Conservation (phyloP, 2,113 vertebrate species). For the Neotoma lepida region DNA sequence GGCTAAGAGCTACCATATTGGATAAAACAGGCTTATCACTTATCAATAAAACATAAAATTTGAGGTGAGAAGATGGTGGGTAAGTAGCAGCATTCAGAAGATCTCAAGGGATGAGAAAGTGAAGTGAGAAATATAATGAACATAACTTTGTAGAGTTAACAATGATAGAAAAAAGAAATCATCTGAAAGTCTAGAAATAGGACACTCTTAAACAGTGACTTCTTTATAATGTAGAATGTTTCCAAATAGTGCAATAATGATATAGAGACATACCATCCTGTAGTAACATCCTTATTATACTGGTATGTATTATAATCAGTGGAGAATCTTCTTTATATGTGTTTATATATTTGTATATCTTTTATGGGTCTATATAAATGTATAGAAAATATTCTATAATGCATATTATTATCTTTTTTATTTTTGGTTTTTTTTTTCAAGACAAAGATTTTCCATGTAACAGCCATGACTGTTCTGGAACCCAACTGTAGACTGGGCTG, state of each 20-base stretch:
- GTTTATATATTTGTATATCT: neutral
- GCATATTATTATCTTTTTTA: conserved; percentile 7
- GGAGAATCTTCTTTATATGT: neutral
- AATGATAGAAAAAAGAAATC: conserved; percentile 3
- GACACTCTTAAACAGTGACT: neutral
- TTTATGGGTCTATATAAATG: neutral
- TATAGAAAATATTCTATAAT: neutral
- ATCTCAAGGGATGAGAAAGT: neutral
- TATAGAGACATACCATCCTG: neutral
- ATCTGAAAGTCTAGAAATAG: neutral
- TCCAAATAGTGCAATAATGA: neutral
- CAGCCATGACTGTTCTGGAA: no score
- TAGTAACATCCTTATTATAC: neutral
- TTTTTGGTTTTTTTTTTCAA: no score
- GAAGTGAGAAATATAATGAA: neutral
- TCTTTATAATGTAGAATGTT: neutral
- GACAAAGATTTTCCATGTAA: no score
- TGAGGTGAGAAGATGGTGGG: neutral
- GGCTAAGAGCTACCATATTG: neutral
- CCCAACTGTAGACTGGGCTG: no score
- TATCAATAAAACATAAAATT: neutral
- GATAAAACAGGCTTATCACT: neutral
- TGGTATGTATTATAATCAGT: neutral
- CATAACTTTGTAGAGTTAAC: neutral
- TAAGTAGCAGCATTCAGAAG: neutral